Conservation (phyloP, 2,113 vertebrate species). For the Passer domesticus region DNA sequence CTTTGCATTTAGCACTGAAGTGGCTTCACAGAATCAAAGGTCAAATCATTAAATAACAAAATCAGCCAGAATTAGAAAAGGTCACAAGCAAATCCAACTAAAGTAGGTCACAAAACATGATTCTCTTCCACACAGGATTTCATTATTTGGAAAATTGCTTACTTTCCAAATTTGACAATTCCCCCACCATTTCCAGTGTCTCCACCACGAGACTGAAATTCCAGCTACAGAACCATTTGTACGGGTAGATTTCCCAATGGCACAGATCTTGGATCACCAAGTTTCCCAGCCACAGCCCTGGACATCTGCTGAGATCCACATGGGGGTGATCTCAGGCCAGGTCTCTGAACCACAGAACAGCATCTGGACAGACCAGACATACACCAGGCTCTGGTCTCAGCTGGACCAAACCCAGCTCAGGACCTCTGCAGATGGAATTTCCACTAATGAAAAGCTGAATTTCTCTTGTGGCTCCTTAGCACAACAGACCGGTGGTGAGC, state of each 20-base stretch:
- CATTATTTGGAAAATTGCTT: neutral
- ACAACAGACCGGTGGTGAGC: fast-evolving
- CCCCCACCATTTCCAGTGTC: neutral
- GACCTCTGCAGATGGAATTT: neutral
- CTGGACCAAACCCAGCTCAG: neutral
- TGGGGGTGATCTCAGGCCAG: neutral
- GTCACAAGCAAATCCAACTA: constrained; percentile 66
- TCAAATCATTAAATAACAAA: constrained; percentile 80
- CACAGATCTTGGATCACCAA: neutral
- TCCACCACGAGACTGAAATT: neutral
- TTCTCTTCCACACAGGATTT: neutral
- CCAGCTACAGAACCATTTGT: neutral
- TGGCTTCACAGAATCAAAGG: constrained; percentile 74
- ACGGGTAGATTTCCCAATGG: neutral
- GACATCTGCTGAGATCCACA: neutral
- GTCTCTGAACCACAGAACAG: neutral
- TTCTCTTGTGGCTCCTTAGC: neutral
- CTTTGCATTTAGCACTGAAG: constrained; percentile 75
- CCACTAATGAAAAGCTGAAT: neutral
- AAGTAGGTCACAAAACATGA: constrained; percentile 52
- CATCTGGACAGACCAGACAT: neutral
- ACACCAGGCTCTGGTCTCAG: neutral
- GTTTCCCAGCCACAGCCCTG: neutral
- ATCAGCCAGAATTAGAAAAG: constrained; percentile 77
- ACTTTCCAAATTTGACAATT: neutral